These are phyloP conservation scores for Holocentrus rufus DNA, from an alignment of 2,797 vertebrate species.

Conservation along the genomic window DNA sequence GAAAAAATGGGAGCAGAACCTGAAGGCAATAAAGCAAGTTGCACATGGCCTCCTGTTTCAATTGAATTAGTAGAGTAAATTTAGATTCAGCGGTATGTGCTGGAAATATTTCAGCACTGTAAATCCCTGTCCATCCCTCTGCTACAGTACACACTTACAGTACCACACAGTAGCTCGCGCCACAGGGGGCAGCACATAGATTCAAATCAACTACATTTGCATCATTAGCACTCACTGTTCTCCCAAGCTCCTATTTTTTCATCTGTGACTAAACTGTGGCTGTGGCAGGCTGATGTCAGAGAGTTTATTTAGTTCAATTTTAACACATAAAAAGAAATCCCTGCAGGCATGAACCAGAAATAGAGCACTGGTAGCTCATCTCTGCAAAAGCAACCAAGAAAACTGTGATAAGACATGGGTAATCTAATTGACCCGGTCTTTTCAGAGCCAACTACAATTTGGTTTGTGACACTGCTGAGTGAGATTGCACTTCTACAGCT, in stretches of 20 bases:
- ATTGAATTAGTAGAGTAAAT: too few relatives aligned
- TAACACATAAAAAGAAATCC: conserved; percentile 15
- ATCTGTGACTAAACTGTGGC: conserved; percentile 35
- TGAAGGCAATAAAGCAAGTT: conserved; percentile 16
- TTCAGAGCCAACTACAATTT: not conserved
- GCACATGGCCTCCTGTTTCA: too few relatives aligned
- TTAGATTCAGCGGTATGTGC: too few relatives aligned
- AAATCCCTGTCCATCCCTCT: conserved; percentile 12
- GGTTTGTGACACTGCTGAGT: conserved; percentile 11
- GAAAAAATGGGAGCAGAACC: conserved; percentile 8
- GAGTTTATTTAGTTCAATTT: conserved; percentile 48
- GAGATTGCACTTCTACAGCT: not conserved
- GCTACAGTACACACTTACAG: conserved; percentile 25
- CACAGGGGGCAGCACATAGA: conserved; percentile 21
- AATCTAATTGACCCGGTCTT: conserved; percentile 21
- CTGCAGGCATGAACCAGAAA: conserved; percentile 25
- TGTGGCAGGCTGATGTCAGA: conserved; percentile 40
- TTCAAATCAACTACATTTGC: conserved; percentile 8
- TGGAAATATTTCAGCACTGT: too few relatives aligned
- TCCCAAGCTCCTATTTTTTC: not conserved
- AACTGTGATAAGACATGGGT: conserved; percentile 22
- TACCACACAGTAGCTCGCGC: conserved; percentile 18
- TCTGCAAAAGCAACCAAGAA: not conserved
- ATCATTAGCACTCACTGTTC: conserved; percentile 9
- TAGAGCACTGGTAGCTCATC: not conserved